Evolutionary conservation across 2,888 invertebrate species (phyloP).

Genomic region (Drosophila imparisetae): DNA sequence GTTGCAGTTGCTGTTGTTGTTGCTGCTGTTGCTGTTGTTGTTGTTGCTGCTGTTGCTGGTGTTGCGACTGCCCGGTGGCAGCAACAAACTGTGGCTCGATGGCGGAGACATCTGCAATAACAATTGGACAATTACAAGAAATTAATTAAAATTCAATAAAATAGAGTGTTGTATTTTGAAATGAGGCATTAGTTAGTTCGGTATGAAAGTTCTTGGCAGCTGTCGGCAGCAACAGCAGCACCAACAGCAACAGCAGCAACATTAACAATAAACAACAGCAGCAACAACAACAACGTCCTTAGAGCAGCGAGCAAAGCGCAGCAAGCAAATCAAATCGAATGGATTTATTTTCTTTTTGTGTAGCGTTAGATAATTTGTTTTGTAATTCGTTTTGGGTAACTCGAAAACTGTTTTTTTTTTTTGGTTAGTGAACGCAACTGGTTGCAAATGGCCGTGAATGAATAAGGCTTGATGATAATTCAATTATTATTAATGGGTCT

Average conservation of each 20-base stretch:
- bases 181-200: slow-evolving; percentile 45
- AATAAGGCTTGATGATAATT: not conserved
- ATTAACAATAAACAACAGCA: slow-evolving; percentile 17
- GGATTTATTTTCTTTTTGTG: slow-evolving; percentile 53
- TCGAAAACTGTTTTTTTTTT: slow-evolving; percentile 6
- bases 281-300: slow-evolving; percentile 63
- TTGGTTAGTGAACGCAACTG: slow-evolving; percentile 41
- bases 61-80: slow-evolving; percentile 70
- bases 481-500: not conserved
- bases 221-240: slow-evolving; percentile 38
- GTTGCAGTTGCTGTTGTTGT: slow-evolving; percentile 52
- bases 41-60: slow-evolving; percentile 50
- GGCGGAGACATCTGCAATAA: slow-evolving; percentile 88
- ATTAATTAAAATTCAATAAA: slow-evolving; percentile 23
- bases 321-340: slow-evolving; percentile 81
- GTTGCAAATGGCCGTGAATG: slow-evolving; percentile 23
- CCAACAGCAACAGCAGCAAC: slow-evolving; percentile 25
- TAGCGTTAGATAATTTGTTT: slow-evolving; percentile 77
- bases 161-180: slow-evolving; percentile 4
- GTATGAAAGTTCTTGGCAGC: slow-evolving; percentile 56
- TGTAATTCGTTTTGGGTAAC: slow-evolving; percentile 72
- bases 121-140: not conserved
- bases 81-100: slow-evolving; percentile 81
- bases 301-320: slow-evolving; percentile 75
- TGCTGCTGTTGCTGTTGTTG: slow-evolving; percentile 61